A percentile compares a stretch with the other conserved stretches of the same genome.
These are phyloP conservation scores for Cryptocephalus moraei DNA, from an alignment of 2,888 invertebrate species.

Conservation along the genomic window DNA sequence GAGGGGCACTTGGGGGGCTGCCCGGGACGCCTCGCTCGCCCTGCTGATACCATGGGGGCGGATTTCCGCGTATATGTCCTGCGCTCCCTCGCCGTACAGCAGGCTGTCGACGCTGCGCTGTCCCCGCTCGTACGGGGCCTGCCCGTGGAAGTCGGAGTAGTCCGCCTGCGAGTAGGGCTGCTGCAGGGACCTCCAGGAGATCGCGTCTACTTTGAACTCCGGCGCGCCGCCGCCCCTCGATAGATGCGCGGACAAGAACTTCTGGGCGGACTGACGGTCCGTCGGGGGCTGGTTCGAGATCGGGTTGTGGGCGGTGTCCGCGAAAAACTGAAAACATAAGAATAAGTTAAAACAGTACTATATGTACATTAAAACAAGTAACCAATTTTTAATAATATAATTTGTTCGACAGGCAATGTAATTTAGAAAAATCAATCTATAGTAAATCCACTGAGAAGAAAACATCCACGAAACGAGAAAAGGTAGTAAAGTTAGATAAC, in stretches of 20 bases:
- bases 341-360: slow-evolving; percentile 1
- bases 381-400: no score
- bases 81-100: slow-evolving; percentile 9
- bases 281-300: slow-evolving; percentile 44
- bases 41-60: slow-evolving; percentile 29
- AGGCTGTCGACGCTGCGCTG: slow-evolving; percentile 23
- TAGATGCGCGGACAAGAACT: slow-evolving; percentile 21
- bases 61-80: slow-evolving; percentile 23
- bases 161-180: slow-evolving; percentile 28
- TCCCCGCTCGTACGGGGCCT: slow-evolving; percentile 13
- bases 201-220: slow-evolving; percentile 36
- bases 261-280: slow-evolving; percentile 24
- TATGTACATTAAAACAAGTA: not conserved
- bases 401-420: no score
- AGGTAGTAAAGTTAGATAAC: no score
- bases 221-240: slow-evolving; percentile 13
- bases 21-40: slow-evolving; percentile 27
- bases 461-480: no score
- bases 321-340: slow-evolving; percentile 60
- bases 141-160: slow-evolving; percentile 25
- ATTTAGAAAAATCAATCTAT: no score
- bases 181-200: slow-evolving; percentile 38
- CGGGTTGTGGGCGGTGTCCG: slow-evolving; percentile 80
- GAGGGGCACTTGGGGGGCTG: slow-evolving; percentile 36
- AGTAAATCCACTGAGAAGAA: no score